Evolutionary conservation across 2,113 vertebrate genomes (phyloP), one percentile per base, ranked within the genome.

Genomic region (Platycercus adscitus): DNA sequence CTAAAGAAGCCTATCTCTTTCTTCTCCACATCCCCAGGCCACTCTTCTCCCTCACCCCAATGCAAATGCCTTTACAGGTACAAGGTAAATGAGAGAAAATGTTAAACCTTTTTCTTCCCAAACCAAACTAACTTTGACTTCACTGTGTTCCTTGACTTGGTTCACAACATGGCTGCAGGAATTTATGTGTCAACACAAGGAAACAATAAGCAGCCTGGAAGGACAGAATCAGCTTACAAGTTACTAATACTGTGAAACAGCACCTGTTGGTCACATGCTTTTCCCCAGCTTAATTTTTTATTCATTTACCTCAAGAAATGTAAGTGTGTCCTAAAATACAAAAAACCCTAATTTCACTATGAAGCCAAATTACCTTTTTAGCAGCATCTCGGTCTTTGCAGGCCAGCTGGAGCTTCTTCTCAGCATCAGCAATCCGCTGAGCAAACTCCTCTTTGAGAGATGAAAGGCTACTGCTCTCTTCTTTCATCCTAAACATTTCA

Each of bases 301-400:
- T 5, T 3, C 15, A 14, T 78, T 66, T 43, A 65, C 20, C 31
- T 37, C 20, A 87, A 88, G 10, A 79, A 84, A 76, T 33, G 14
- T 9, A 46, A 28, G 2, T 71, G 14, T 63, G 3, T 26, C 37
- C 69, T 31, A 78, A 61, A 79, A 39, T 7, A 83, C 53, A 82
- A 87, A 56, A 7, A 89, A 39, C 10, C 39, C 2, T 41, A 26
- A 66, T 53, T 84, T 94, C 69, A 87, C 19, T 1, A 46, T 41
- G 89, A 86, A 82, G 63, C 6, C 17, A 43, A 29, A 72, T 97
- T 98, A 99, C 99, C 99, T 99, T 99, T 97, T 99, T 99, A 93
- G 99, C 98, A 41, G 99, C 98, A 97, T 99, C 99, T 93, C 99
- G 98, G 88, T 99, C 99, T 96, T 99, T 99, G 97, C 99, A 99